Evolutionary conservation across 2,797 vertebrate species (phyloP).

Genomic region (Sitta carolinensis): DNA sequence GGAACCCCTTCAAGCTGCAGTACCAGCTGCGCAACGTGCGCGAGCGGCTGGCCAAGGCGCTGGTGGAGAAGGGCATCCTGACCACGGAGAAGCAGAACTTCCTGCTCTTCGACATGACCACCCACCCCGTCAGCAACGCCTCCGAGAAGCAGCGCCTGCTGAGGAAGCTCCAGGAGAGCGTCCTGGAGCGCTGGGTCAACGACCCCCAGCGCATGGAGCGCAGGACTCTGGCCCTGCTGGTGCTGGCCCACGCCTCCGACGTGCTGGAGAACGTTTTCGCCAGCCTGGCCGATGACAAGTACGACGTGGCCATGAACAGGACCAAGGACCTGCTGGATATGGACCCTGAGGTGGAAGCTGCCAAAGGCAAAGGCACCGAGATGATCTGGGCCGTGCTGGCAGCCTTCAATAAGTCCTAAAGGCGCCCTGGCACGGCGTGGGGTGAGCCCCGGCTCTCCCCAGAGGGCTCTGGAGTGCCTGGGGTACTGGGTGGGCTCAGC

Average conservation of each 20-base stretch:
- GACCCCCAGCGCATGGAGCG: conserved; percentile 80
- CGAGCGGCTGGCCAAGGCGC: conserved; percentile 81
- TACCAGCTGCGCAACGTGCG: conserved; percentile 83
- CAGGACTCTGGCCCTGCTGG: conserved; percentile 77
- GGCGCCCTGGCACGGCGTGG: accelerated
- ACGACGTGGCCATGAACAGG: conserved; percentile 76
- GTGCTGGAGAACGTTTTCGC: conserved; percentile 81
- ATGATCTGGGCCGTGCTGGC: conserved; percentile 87
- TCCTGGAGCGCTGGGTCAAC: conserved; percentile 82
- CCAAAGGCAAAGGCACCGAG: conserved; percentile 70
- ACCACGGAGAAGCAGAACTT: conserved; percentile 85
- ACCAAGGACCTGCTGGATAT: conserved; percentile 79
- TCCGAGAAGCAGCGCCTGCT: conserved; percentile 82
- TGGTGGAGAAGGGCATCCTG: conserved; percentile 84
- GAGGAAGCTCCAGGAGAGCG: conserved; percentile 77
- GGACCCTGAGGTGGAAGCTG: conserved; percentile 79
- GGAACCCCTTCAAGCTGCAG: conserved; percentile 86
- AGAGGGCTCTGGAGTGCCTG: neutral
- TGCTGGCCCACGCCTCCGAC: conserved; percentile 81
- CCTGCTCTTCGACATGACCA: conserved; percentile 85
- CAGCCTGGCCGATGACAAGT: conserved; percentile 76
- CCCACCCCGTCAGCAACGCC: conserved; percentile 79
- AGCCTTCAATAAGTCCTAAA: conserved; percentile 81
- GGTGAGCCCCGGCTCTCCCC: neutral
- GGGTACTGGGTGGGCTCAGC: neutral